Percentiles rank a stretch among this genome's conserved stretches.
Evolutionary conservation across 2,113 vertebrate genomes (phyloP).

Genomic region (Eidolon helvum): DNA sequence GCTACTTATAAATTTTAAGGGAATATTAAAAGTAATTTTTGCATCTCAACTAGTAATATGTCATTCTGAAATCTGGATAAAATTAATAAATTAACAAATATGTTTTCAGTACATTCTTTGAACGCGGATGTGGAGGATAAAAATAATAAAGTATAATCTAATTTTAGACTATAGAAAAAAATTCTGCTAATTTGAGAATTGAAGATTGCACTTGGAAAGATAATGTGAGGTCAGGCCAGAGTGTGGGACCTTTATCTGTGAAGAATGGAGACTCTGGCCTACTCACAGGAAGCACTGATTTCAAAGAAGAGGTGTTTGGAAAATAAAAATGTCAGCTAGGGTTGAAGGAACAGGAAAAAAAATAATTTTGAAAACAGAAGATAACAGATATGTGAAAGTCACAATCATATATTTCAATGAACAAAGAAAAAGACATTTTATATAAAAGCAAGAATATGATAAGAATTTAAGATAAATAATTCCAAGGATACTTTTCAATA

Average conservation of each 20-base stretch:
- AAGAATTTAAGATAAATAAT: background rate
- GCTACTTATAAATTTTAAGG: conserved; percentile 46
- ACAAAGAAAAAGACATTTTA: background rate
- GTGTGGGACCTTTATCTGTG: background rate
- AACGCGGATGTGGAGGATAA: background rate
- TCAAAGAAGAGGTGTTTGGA: background rate
- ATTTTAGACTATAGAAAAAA: background rate
- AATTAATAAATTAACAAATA: conserved; percentile 43
- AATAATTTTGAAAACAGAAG: background rate
- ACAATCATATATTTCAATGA: background rate
- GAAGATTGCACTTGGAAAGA: background rate
- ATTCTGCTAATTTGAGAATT: background rate
- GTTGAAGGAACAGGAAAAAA: background rate
- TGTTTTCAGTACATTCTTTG: background rate
- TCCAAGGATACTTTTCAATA: background rate
- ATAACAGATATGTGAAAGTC: background rate
- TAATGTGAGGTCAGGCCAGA: background rate
- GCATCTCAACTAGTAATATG: background rate
- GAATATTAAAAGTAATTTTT: background rate
- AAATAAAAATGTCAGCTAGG: background rate
- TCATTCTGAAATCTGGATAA: conserved; percentile 16
- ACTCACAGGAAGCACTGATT: background rate
- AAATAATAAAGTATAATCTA: background rate
- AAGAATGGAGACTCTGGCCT: background rate
- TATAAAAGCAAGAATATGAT: background rate